These are phyloP conservation scores for Diphyllodes magnificus DNA, from an alignment of 2,113 vertebrate genomes.

Conservation along the genomic window DNA sequence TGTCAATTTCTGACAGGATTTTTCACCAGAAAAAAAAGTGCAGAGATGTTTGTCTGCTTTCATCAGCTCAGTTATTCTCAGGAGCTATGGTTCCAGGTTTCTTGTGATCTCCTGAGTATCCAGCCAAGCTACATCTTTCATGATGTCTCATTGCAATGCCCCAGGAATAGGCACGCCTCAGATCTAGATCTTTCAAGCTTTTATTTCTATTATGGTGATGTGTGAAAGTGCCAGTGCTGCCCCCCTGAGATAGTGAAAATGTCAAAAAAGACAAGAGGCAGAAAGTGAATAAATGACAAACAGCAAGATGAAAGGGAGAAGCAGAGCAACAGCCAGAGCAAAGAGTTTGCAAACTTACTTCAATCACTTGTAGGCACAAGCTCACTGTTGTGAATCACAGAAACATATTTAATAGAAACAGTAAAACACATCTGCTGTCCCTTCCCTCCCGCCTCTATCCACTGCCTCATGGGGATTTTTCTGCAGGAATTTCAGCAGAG, in stretches of 20 bases:
- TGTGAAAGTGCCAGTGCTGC: conserved; percentile 8
- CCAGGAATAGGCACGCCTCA: conserved; percentile 17
- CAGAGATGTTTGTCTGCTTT: neutral
- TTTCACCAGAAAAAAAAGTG: neutral
- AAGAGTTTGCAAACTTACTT: conserved; percentile 22
- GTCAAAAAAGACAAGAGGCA: conserved; percentile 42
- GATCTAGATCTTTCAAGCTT: conserved; percentile 30
- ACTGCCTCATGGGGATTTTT: neutral
- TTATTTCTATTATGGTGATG: conserved; percentile 38
- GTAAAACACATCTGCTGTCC: neutral
- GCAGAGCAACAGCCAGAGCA: neutral
- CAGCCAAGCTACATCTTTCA: conserved; percentile 7
- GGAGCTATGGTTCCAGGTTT: conserved; percentile 34
- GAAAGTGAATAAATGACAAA: conserved; percentile 13
- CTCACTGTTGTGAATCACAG: neutral
- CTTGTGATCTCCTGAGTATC: conserved; percentile 31
- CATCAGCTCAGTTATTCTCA: conserved; percentile 9
- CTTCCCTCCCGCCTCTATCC: neutral
- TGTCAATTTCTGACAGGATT: conserved; percentile 15
- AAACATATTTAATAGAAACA: neutral
- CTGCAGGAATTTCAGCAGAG: neutral
- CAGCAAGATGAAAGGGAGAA: conserved; percentile 1
- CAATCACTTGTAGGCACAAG: neutral
- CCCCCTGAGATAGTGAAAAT: neutral
- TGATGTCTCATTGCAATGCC: neutral